These are phyloP conservation scores for Grapholita molesta DNA, from an alignment of 1,140 invertebrate genomes.

Conservation along the genomic window DNA sequence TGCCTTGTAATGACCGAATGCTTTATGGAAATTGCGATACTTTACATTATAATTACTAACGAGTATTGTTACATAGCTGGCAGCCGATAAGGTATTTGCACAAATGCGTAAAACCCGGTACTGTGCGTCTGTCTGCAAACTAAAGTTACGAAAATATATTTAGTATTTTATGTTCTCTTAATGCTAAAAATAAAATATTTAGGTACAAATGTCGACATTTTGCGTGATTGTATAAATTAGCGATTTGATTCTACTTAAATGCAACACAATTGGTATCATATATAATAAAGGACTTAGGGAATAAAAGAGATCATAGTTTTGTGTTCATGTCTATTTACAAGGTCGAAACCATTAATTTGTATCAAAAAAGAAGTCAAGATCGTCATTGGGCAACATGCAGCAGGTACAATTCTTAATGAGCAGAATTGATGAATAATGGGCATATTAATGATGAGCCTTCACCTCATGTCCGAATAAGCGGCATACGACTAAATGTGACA, in stretches of 20 bases:
- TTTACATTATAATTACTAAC: constrained; percentile 24
- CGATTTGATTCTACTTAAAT: too few relatives aligned
- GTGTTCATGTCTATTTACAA: neutral
- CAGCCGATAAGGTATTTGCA: neutral
- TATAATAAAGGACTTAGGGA: neutral
- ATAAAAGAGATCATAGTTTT: neutral
- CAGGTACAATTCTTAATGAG: constrained; percentile 12
- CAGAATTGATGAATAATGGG: constrained; percentile 15
- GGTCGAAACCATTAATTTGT: constrained; percentile 3
- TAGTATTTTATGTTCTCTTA: neutral
- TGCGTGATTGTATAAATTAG: too few relatives aligned
- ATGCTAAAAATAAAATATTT: neutral
- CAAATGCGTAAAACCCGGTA: neutral
- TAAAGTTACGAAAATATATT: neutral
- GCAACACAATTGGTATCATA: too few relatives aligned
- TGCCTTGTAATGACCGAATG: constrained; percentile 39
- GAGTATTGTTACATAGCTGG: neutral
- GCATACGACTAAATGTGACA: neutral
- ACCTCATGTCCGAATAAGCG: constrained; percentile 5
- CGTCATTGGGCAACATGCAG: constrained; percentile 5
- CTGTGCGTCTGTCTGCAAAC: neutral
- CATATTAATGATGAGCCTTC: constrained; percentile 16
- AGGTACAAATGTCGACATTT: too few relatives aligned
- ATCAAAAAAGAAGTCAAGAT: constrained; percentile 9
- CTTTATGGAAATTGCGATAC: constrained; percentile 38